phyloP scores from a whole-genome alignment of 2,113 vertebrate species.

The Peromyscus polionotus region DNA sequence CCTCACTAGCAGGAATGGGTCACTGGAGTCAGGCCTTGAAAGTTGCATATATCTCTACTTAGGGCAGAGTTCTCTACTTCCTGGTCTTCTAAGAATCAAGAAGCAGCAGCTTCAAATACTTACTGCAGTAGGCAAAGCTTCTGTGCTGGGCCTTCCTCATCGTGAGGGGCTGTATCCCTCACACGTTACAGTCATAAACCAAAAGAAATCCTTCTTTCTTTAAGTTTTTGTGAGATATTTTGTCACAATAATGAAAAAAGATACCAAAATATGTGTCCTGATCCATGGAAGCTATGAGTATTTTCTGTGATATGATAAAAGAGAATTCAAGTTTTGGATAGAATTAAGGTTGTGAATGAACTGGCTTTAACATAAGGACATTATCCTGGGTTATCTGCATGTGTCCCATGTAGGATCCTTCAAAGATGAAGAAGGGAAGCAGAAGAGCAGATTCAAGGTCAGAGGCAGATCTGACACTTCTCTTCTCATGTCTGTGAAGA shows the following conservation, averaged over 20 bases:
- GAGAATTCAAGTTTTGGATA: background rate
- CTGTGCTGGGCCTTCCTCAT: background rate
- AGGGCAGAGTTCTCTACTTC: background rate
- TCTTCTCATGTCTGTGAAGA: background rate
- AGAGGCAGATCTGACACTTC: background rate
- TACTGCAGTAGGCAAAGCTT: background rate
- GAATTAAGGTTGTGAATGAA: background rate
- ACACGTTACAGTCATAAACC: too few relatives aligned
- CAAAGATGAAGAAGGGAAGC: background rate
- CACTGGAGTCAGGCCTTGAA: background rate
- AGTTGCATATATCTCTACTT: background rate
- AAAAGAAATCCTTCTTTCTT: background rate
- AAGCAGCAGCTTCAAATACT: background rate
- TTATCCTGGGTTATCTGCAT: background rate
- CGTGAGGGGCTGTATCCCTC: too few relatives aligned
- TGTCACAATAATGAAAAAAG: background rate
- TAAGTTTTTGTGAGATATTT: background rate
- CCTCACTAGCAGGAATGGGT: background rate
- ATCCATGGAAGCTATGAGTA: background rate
- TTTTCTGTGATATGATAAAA: background rate
- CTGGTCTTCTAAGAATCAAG: background rate
- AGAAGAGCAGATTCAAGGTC: background rate
- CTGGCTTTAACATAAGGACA: background rate
- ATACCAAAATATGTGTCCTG: background rate
- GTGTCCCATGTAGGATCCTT: background rate